Percentiles rank a stretch among this genome's conserved stretches.
Evolutionary conservation across 35 echinoderm and acorn worm genomes (phyloP).

Genomic region (Apostichopus japonicus): DNA sequence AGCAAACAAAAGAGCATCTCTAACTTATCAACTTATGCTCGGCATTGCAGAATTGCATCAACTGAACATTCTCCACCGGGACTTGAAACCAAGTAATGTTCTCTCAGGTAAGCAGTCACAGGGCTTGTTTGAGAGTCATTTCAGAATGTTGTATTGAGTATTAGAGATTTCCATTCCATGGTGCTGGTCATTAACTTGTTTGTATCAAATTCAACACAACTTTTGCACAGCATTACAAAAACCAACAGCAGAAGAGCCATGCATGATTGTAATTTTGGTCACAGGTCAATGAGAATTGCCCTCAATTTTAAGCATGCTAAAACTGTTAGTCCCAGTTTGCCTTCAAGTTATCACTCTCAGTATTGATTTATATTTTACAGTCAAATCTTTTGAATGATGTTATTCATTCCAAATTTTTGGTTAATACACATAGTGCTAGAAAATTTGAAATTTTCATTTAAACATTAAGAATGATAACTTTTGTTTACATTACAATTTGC

Average conservation of each 20-base stretch:
- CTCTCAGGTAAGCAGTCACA: not conserved
- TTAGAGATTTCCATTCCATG: not conserved
- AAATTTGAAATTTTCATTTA: too few species aligned
- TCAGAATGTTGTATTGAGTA: not conserved
- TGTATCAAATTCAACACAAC: not conserved
- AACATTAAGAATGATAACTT: too few species aligned
- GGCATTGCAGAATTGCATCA: not conserved
- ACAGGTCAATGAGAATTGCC: not conserved
- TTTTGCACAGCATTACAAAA: not conserved
- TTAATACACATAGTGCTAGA: too few species aligned
- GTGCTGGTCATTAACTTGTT: not conserved
- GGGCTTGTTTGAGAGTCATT: not conserved
- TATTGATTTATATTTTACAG: too few species aligned
- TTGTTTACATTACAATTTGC: too few species aligned
- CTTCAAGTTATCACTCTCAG: too few species aligned
- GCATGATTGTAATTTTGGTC: not conserved
- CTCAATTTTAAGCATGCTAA: too few species aligned
- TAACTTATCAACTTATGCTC: not conserved
- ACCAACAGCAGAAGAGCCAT: not conserved
- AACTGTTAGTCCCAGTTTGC: too few species aligned
- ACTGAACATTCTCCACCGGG: not conserved
- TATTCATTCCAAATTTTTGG: too few species aligned
- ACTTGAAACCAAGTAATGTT: not conserved
- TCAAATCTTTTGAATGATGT: too few species aligned
- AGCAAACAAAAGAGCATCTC: not conserved